A percentile compares a stretch with the other conserved stretches of the same genome.
phyloP scores from a whole-genome alignment of 1,140 invertebrate genomes.

The Pissodes strobi region DNA sequence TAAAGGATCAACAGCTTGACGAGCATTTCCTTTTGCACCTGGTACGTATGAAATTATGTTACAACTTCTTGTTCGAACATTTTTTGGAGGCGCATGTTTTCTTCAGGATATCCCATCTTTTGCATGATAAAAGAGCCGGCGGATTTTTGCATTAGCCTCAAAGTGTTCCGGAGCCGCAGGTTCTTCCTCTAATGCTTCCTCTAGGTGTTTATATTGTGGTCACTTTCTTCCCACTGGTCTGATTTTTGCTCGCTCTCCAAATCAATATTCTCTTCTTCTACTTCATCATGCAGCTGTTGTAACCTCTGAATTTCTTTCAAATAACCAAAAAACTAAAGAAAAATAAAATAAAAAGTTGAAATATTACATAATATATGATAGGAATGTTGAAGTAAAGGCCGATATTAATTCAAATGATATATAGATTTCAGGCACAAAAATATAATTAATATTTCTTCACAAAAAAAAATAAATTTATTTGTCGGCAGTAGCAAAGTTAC shows the following conservation, averaged over 20 bases:
- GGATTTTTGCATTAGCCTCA: neutral
- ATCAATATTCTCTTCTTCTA: neutral
- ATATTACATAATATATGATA: constrained; percentile 23
- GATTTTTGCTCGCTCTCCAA: neutral
- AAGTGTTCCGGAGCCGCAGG: neutral
- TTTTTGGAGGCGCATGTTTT: neutral
- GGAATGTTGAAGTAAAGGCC: neutral
- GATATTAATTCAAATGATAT: neutral
- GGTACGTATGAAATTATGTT: neutral
- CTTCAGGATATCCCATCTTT: neutral
- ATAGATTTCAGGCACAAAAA: neutral
- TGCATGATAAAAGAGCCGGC: neutral
- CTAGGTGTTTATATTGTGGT: too few relatives aligned
- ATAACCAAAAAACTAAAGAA: neutral
- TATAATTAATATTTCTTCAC: neutral
- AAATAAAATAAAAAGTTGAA: neutral
- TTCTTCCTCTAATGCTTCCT: neutral
- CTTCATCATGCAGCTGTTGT: neutral
- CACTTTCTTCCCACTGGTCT: neutral
- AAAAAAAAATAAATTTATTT: neutral
- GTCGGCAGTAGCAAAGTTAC: neutral
- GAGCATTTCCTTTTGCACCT: neutral
- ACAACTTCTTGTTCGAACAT: neutral
- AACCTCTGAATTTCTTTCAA: neutral
- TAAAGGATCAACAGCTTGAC: neutral